Evolutionary conservation across 2,888 invertebrate species (phyloP).

Genomic region (Cryptus armator): DNA sequence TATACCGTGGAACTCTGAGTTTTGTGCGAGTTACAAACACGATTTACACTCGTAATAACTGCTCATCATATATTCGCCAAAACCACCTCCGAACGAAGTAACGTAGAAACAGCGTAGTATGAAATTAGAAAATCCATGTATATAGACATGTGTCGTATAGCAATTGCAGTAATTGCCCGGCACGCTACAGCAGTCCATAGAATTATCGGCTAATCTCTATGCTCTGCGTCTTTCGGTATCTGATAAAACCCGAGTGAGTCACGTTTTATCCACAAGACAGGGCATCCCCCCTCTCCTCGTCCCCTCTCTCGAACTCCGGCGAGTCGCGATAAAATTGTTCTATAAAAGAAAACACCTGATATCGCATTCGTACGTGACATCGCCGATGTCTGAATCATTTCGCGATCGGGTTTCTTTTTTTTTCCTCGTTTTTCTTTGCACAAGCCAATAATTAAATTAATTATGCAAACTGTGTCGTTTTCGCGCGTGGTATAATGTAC

Average conservation of each 20-base stretch:
- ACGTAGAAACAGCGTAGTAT: neutral
- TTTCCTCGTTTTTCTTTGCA: neutral
- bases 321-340: conserved; percentile 6
- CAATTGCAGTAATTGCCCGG: conserved; percentile 15
- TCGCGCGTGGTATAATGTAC: neutral
- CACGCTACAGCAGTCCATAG: conserved; percentile 18
- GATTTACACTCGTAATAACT: neutral
- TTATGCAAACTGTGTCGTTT: neutral
- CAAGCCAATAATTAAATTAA: neutral
- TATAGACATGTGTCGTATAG: neutral
- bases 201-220: conserved; percentile 54
- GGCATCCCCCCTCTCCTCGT: neutral
- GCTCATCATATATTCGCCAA: neutral
- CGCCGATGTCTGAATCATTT: conserved; percentile 2
- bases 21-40: neutral
- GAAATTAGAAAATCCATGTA: conserved; percentile 5
- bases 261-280: conserved; percentile 36
- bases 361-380: conserved; percentile 1
- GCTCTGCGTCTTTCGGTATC: conserved; percentile 15
- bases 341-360: conserved; percentile 13
- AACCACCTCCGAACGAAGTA: neutral
- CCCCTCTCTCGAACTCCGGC: neutral
- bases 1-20: neutral
- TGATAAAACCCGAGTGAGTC: conserved; percentile 52
- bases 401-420: neutral